These are phyloP conservation scores for Serrognathus titanus DNA, from an alignment of 2,888 invertebrate species.

Conservation along the genomic window DNA sequence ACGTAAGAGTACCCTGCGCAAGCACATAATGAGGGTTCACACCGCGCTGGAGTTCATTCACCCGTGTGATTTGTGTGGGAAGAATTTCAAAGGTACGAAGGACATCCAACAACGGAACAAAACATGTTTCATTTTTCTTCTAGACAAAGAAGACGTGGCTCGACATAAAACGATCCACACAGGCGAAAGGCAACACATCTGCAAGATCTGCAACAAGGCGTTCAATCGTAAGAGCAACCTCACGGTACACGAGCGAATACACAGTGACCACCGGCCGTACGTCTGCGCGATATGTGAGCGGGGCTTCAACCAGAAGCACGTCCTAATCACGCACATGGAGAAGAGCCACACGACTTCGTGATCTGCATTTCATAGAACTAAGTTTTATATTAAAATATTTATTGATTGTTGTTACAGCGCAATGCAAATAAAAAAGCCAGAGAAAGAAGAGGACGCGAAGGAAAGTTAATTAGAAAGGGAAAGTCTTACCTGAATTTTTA, in stretches of 20 bases:
- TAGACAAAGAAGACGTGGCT: background rate
- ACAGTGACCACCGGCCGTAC: background rate
- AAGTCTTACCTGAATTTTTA: no score
- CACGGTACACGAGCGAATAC: background rate
- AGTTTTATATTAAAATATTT: no score
- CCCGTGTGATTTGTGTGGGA: slow-evolving; percentile 6
- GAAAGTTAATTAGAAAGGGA: no score
- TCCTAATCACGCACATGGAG: background rate
- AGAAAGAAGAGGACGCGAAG: no score
- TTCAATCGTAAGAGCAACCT: background rate
- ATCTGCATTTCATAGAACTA: background rate
- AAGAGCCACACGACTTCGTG: background rate
- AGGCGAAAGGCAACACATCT: background rate
- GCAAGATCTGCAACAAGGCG: background rate
- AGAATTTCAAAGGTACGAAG: slow-evolving; percentile 1
- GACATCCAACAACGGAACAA: no score
- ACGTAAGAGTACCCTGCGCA: slow-evolving; percentile 2
- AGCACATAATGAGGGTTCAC: slow-evolving; percentile 9
- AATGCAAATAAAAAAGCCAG: no score
- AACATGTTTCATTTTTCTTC: background rate
- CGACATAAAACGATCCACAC: background rate
- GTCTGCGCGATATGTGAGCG: background rate
- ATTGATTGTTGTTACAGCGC: no score
- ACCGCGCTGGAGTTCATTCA: background rate
- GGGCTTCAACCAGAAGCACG: background rate